Percentiles rank a stretch among this genome's conserved stretches.
phyloP scores from a whole-genome alignment of 2,888 invertebrate genomes.

The Hoplodrina ambigua region DNA sequence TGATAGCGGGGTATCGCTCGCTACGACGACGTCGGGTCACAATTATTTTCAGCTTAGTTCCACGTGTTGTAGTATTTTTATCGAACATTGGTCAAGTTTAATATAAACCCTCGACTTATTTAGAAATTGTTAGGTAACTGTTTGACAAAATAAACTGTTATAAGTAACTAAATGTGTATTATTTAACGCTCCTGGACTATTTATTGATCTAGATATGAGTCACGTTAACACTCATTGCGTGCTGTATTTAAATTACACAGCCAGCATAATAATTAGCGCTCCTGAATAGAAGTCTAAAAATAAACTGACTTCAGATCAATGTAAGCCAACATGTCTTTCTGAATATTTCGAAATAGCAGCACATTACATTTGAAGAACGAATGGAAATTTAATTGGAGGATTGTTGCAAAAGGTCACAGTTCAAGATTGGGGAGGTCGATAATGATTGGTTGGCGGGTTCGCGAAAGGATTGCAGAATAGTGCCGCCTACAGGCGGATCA shows the following conservation, averaged over 20 bases:
- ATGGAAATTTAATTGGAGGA: constrained; percentile 71
- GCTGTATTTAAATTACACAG: constrained; percentile 32
- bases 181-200: constrained; percentile 31
- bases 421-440: constrained; percentile 81
- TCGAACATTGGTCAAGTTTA: constrained; percentile 49
- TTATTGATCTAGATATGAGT: constrained; percentile 41
- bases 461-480: constrained; percentile 68
- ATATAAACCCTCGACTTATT: constrained; percentile 19
- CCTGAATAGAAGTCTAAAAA: constrained; percentile 56
- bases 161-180: constrained; percentile 5
- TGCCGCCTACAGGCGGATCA: constrained; percentile 54
- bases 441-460: constrained; percentile 68
- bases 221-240: constrained; percentile 39
- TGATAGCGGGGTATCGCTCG: constrained; percentile 31
- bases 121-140: constrained; percentile 2
- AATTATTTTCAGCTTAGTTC: constrained; percentile 68
- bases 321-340: constrained; percentile 35
- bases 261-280: constrained; percentile 45
- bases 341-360: constrained; percentile 54
- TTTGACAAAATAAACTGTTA: constrained; percentile 1
- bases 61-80: constrained; percentile 73
- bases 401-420: constrained; percentile 81
- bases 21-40: constrained; percentile 32
- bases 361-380: constrained; percentile 63
- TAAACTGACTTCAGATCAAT: constrained; percentile 41